Evolutionary conservation across 1,140 invertebrate species (phyloP), one percentile per base, ranked within the genome.

Genomic region (Leptinotarsa defecta): DNA sequence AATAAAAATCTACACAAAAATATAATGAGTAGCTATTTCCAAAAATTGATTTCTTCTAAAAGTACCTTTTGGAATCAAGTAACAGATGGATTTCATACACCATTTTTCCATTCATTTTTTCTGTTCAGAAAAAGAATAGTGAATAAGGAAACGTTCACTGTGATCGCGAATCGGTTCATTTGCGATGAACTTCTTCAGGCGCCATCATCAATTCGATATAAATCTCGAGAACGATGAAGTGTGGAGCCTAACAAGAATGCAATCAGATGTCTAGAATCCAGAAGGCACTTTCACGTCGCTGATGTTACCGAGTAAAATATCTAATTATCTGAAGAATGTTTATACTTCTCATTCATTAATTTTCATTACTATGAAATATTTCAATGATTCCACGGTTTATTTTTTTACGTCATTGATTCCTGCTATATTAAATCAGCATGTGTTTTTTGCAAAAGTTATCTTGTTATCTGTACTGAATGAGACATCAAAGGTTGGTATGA

Each of bases 231-330:
- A 68, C 19, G 65, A 68, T 68, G 65, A 70, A 52, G 68, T 49
- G 68, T 52, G 43, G 68, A 70, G 68, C 68, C 68, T 8, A 70
- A 70, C 34, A 52, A 70, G 68, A 70, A 70, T 70, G 68, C 68
- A 48, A 70, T 68, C 65, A 68, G 65, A 68, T 68, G 65, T 68
- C 65, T 19, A 68, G 65, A 68, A 43, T 34, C 24, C 43, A 69
- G 65, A 62, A 68, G 74, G n/a, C 15, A 57, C 52, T 57, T 57
- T 57, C n/a, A 57, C 52, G n/a, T 57, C n/a, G 52, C 52, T 57
- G 52, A 57, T 57, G 52, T 43, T 43, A 43, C 34, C 34, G 34
- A 43, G 34, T 43, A 43, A 57, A 57, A 57, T 57, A 17, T 17
- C 52, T 17, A 57, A 57, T 57, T 57, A 57, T 57, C 15, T 57